A percentile compares a stretch with the other conserved stretches of the same genome.
phyloP scores from a whole-genome alignment of 2,113 vertebrate genomes.

The Cyprinodon brontotheroides region DNA sequence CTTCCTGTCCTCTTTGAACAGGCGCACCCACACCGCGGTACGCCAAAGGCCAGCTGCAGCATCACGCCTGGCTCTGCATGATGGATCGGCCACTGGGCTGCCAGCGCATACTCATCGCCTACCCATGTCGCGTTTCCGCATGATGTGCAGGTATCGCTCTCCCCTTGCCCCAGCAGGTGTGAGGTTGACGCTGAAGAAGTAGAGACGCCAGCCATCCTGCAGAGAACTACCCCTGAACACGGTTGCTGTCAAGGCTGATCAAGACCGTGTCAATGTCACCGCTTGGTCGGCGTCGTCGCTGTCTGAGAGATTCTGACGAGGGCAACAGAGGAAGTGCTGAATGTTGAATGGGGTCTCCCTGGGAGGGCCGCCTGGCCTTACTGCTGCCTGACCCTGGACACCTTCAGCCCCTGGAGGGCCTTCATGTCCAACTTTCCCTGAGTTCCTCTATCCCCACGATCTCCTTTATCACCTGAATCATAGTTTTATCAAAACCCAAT shows the following conservation, averaged over 20 bases:
- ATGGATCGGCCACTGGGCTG: slow-evolving; percentile 96
- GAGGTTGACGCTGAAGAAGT: slow-evolving; percentile 95
- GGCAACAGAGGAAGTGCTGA: slow-evolving; percentile 88
- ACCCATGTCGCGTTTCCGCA: slow-evolving; percentile 85
- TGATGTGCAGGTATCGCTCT: slow-evolving; percentile 94
- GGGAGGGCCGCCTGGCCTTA: slow-evolving; percentile 85
- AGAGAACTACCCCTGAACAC: slow-evolving; percentile 89
- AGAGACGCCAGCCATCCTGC: slow-evolving; percentile 84
- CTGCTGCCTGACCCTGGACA: slow-evolving; percentile 81
- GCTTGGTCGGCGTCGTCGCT: slow-evolving; percentile 88
- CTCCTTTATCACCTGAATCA: slow-evolving; percentile 90
- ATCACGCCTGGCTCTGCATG: slow-evolving; percentile 97
- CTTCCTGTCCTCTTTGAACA: slow-evolving; percentile 90
- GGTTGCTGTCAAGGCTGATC: slow-evolving; percentile 87
- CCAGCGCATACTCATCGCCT: slow-evolving; percentile 89
- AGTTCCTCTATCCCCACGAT: slow-evolving; percentile 86
- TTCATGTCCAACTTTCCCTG: slow-evolving; percentile 87
- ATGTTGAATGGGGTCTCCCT: slow-evolving; percentile 85
- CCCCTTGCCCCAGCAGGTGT: slow-evolving; percentile 99
- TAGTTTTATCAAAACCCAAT: neutral
- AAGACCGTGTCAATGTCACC: slow-evolving; percentile 92
- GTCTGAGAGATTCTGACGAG: slow-evolving; percentile 90
- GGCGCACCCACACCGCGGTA: slow-evolving; percentile 88
- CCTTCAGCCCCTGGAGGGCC: slow-evolving; percentile 83
- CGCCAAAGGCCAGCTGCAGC: too few species aligned